Conservation (phyloP, 2,888 invertebrate genomes). For the Neoscelio sp. region DNA sequence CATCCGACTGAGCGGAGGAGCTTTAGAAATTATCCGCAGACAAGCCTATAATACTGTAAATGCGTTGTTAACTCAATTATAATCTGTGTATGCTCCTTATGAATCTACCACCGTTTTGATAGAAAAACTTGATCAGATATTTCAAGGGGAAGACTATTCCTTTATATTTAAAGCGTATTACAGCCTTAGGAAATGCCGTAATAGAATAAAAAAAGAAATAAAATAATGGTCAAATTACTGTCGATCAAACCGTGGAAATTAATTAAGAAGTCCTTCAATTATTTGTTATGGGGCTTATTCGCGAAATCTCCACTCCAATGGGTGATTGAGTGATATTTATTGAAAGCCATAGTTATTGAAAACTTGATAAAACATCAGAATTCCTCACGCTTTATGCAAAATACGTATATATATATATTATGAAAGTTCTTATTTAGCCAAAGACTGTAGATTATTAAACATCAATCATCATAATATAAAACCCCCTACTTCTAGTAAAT, state of each 20-base stretch:
- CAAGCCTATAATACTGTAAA: not conserved
- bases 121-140: not conserved
- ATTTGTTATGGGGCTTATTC: not conserved
- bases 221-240: conserved; percentile 1
- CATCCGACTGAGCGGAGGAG: not conserved
- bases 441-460: not conserved
- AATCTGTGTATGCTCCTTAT: not conserved
- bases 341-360: not conserved
- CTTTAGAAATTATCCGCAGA: not conserved
- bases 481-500: no score
- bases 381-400: not conserved
- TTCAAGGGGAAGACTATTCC: not conserved
- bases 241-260: not conserved
- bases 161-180: not conserved
- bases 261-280: not conserved
- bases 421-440: not conserved
- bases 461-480: not conserved
- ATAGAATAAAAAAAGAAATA: not conserved
- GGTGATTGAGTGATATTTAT: not conserved
- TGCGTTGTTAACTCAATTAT: not conserved
- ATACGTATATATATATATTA: not conserved
- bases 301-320: not conserved
- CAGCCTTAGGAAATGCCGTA: not conserved
- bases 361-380: not conserved
- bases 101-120: not conserved